These are phyloP conservation scores for Chlorodrepanis virens DNA, from an alignment of 2,113 vertebrate species.

Conservation along the genomic window DNA sequence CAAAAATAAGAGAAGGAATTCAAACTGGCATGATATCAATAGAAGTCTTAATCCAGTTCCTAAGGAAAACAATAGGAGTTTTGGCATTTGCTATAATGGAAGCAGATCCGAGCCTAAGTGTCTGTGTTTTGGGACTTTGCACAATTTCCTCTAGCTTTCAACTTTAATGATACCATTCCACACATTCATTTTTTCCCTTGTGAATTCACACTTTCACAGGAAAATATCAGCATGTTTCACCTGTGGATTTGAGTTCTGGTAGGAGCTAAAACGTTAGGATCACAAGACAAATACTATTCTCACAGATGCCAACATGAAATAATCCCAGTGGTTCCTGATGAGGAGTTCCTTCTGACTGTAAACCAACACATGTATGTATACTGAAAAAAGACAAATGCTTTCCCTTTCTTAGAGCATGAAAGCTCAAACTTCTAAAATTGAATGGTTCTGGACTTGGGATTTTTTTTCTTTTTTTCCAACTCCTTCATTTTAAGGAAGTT, in stretches of 20 bases:
- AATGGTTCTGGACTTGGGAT: background rate
- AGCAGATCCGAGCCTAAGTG: background rate
- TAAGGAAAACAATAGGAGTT: conserved; percentile 9
- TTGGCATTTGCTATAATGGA: background rate
- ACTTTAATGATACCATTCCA: background rate
- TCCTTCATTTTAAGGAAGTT: background rate
- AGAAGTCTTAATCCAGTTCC: background rate
- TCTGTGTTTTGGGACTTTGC: background rate
- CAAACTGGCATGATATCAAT: conserved; percentile 22
- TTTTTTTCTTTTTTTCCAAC: background rate
- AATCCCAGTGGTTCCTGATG: background rate
- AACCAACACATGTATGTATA: background rate
- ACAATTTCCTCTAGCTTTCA: background rate
- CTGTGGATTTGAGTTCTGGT: background rate
- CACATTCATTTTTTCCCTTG: background rate
- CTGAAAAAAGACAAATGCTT: background rate
- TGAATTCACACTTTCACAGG: background rate
- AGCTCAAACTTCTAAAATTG: background rate
- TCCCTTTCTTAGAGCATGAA: background rate
- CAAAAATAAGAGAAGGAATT: conserved; percentile 29
- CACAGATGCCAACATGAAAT: background rate
- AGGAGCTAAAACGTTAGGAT: background rate
- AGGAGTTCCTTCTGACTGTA: background rate
- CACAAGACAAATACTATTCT: background rate
- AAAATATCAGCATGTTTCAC: background rate